Conservation (phyloP, 2,888 invertebrate species). For the Dilophus febrilis region DNA sequence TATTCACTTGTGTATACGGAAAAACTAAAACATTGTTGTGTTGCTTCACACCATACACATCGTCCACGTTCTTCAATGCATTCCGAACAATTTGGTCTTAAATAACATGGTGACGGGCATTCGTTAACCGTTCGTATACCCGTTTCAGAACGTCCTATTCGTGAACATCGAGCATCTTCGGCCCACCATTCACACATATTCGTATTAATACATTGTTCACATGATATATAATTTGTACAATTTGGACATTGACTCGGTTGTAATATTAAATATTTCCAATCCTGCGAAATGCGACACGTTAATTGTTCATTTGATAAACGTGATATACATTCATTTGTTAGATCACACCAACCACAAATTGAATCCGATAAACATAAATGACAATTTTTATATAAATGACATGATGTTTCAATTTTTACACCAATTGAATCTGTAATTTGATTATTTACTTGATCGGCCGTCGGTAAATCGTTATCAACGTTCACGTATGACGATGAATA, state of each 20-base stretch:
- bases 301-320: conserved; percentile 48
- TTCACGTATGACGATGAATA: conserved; percentile 67
- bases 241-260: conserved; percentile 70
- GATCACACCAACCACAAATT: conserved; percentile 82
- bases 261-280: conserved; percentile 66
- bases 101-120: conserved; percentile 70
- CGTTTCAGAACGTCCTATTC: conserved; percentile 55
- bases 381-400: conserved; percentile 64
- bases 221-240: conserved; percentile 79
- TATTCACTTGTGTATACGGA: conserved; percentile 90
- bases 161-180: conserved; percentile 69
- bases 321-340: conserved; percentile 51
- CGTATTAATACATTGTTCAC: conserved; percentile 62
- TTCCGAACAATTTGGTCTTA: conserved; percentile 56
- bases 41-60: conserved; percentile 93
- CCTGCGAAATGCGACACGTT: conserved; percentile 35
- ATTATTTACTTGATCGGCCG: too few relatives aligned
- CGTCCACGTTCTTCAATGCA: conserved; percentile 74
- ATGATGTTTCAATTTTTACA: conserved; percentile 37
- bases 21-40: conserved; percentile 82
- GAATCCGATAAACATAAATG: conserved; percentile 75
- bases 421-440: too few relatives aligned
- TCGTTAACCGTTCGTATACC: conserved; percentile 42
- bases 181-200: conserved; percentile 85
- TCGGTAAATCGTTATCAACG: too few relatives aligned